These are phyloP conservation scores for Tamias sibiricus DNA, from an alignment of 2,113 vertebrate species.

Conservation along the genomic window DNA sequence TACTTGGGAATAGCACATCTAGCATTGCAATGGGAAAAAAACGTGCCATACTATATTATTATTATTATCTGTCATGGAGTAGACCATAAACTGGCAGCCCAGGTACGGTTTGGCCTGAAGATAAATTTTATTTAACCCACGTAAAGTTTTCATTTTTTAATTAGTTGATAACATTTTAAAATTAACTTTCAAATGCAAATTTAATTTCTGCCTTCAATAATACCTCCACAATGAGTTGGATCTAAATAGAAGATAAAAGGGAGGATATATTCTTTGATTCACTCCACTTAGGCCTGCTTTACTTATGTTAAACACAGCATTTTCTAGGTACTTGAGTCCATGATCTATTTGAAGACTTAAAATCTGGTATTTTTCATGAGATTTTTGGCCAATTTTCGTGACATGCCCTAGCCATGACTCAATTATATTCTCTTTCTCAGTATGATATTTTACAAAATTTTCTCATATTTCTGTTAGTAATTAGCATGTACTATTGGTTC, in stretches of 20 bases:
- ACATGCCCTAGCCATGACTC: not conserved
- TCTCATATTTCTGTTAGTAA: not conserved
- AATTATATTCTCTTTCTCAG: not conserved
- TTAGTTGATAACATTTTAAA: conserved; percentile 38
- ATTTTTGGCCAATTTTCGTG: conserved; percentile 11
- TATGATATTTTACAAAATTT: not conserved
- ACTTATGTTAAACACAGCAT: not conserved
- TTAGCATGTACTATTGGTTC: not conserved
- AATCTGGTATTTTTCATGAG: conserved; percentile 43
- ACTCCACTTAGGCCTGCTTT: not conserved
- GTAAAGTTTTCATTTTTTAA: not conserved
- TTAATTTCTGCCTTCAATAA: conserved; percentile 25
- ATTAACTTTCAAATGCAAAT: conserved; percentile 20
- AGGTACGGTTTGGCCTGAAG: not conserved
- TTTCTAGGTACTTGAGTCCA: not conserved
- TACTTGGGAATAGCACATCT: not conserved
- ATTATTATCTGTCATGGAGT: not conserved
- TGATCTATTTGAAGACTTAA: not conserved
- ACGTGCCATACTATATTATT: not conserved
- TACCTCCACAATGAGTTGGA: not conserved
- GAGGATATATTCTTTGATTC: not conserved
- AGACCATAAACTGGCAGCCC: not conserved
- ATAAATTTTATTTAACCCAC: not conserved
- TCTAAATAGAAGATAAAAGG: not conserved
- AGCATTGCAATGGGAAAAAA: not conserved